phyloP scores from a whole-genome alignment of 2,888 invertebrate genomes.

The Microplitis manilae region DNA sequence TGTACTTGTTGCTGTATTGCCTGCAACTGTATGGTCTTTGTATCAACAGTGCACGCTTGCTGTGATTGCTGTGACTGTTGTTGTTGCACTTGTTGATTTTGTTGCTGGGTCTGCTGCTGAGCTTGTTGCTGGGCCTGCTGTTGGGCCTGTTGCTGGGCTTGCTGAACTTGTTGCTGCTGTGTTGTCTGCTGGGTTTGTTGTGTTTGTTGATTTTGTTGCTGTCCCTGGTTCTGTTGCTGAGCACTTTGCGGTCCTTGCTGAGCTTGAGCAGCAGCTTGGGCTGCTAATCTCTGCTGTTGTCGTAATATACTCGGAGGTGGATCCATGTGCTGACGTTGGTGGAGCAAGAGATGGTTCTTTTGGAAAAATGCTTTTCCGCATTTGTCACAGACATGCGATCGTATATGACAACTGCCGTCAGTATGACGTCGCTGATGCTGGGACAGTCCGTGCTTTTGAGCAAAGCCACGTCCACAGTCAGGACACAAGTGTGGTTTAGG shows the following conservation, averaged over 20 bases:
- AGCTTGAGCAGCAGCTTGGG: slow-evolving; percentile 68
- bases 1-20: slow-evolving; percentile 67
- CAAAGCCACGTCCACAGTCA: slow-evolving; percentile 87
- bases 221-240: slow-evolving; percentile 68
- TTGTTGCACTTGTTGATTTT: slow-evolving; percentile 57
- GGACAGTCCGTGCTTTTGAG: slow-evolving; percentile 85
- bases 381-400: slow-evolving; percentile 85
- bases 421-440: slow-evolving; percentile 87
- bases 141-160: slow-evolving; percentile 56
- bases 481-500: slow-evolving; percentile 85
- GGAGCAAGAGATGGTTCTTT: slow-evolving; percentile 86
- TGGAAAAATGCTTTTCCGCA: slow-evolving; percentile 91
- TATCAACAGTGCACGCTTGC: slow-evolving; percentile 55
- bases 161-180: slow-evolving; percentile 67
- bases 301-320: slow-evolving; percentile 74
- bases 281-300: slow-evolving; percentile 69
- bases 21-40: slow-evolving; percentile 51
- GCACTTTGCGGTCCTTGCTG: slow-evolving; percentile 58
- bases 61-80: slow-evolving; percentile 62
- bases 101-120: slow-evolving; percentile 70
- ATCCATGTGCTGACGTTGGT: slow-evolving; percentile 86
- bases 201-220: slow-evolving; percentile 63
- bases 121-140: slow-evolving; percentile 60
- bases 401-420: slow-evolving; percentile 84
- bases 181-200: slow-evolving; percentile 60